phyloP scores from a whole-genome alignment of 2,113 vertebrate species.

The Cisticola juncidis region DNA sequence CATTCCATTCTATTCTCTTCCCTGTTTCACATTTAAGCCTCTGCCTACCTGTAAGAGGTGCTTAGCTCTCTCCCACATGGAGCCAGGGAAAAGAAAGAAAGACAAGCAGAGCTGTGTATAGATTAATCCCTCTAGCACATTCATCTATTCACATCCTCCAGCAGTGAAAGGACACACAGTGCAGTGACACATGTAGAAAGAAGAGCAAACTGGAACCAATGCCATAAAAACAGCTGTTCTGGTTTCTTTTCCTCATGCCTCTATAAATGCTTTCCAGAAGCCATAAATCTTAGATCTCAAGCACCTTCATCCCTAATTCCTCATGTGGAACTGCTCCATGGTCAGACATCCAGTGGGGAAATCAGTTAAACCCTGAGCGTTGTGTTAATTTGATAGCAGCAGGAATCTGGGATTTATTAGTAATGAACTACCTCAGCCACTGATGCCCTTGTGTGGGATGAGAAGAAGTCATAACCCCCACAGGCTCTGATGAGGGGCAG shows the following conservation, averaged over 20 bases:
- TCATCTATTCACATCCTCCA: not conserved
- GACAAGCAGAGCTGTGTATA: not conserved
- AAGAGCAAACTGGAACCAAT: not conserved
- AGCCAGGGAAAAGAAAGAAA: not conserved
- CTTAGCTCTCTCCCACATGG: not conserved
- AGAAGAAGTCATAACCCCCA: not conserved
- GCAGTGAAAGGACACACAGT: not conserved
- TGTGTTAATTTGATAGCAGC: not conserved
- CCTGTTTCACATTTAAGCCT: not conserved
- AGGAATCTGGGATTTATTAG: not conserved
- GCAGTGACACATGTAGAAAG: accelerated
- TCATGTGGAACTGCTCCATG: accelerated
- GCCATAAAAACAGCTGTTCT: not conserved
- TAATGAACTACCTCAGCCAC: conserved; percentile 5
- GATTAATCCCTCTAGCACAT: not conserved
- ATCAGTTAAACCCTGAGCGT: not conserved
- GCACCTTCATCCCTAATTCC: not conserved
- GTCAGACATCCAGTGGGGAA: not conserved
- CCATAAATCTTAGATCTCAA: not conserved
- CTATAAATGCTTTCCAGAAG: not conserved
- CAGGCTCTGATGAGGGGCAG: conserved; percentile 12
- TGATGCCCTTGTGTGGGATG: conserved; percentile 42
- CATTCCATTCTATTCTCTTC: not conserved
- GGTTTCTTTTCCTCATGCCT: not conserved
- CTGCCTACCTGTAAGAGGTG: not conserved